Conservation (phyloP, 2,888 invertebrate genomes). For the Drosophila robusta region DNA sequence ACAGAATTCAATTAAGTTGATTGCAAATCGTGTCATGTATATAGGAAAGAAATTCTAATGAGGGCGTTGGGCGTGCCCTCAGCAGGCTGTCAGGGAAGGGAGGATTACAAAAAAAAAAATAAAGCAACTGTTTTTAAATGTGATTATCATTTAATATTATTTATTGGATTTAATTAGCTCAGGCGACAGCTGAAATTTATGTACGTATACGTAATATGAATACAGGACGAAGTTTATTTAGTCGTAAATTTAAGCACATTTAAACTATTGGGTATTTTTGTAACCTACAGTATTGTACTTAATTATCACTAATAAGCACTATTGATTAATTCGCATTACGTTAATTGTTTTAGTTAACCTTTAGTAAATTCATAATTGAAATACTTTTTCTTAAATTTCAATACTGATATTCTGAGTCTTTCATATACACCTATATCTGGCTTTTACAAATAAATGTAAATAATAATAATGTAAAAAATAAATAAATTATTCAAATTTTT, state of each 20-base stretch:
- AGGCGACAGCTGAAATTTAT: background rate
- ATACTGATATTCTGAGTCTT: background rate
- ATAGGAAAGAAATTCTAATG: constrained; percentile 28
- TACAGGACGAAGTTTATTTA: background rate
- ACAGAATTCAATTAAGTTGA: constrained; percentile 78
- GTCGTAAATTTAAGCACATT: background rate
- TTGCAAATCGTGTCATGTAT: constrained; percentile 64
- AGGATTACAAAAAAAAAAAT: constrained; percentile 1
- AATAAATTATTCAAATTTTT: constrained; percentile 30
- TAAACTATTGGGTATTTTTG: too few relatives aligned
- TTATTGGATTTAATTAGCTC: background rate
- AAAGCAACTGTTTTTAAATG: too few relatives aligned
- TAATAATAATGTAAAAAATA: background rate
- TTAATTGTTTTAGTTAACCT: constrained; percentile 9
- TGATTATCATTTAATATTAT: constrained; percentile 1
- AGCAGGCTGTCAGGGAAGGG: background rate
- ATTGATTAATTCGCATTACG: constrained; percentile 3
- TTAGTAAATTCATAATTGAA: background rate
- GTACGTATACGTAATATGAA: constrained; percentile 25
- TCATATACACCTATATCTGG: constrained; percentile 3
- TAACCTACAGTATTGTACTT: background rate
- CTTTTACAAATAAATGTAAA: constrained; percentile 13
- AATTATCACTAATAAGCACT: background rate
- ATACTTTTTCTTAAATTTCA: background rate
- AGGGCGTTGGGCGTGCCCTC: constrained; percentile 12